Conservation (phyloP, 1,140 invertebrate genomes). For the Lepidurus apus region DNA sequence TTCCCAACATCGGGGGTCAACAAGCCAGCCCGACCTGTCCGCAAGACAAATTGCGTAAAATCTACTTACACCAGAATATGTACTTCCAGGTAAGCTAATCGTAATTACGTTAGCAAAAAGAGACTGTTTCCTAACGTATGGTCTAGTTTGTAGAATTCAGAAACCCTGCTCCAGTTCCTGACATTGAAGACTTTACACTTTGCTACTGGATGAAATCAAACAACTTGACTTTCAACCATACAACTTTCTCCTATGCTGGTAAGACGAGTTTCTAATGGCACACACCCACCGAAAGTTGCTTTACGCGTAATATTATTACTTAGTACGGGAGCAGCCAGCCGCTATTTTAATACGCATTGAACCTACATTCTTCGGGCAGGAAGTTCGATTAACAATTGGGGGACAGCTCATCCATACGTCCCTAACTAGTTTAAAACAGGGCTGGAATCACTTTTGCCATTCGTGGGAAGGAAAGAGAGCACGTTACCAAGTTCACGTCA, state of each 20-base stretch:
- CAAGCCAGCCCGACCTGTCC: background rate
- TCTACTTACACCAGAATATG: background rate
- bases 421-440: background rate
- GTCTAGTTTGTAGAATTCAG: constrained; percentile 28
- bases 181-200: constrained; percentile 30
- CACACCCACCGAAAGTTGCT: background rate
- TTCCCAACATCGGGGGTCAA: background rate
- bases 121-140: background rate
- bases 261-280: background rate
- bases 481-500: constrained; percentile 29
- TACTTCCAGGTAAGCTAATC: constrained; percentile 23
- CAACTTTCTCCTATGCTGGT: constrained; percentile 33
- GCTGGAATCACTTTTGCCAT: constrained; percentile 33
- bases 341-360: constrained; percentile 29
- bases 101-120: background rate
- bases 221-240: constrained; percentile 29
- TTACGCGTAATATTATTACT: background rate
- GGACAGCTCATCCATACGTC: constrained; percentile 26
- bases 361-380: constrained; percentile 25
- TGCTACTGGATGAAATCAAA: constrained; percentile 33
- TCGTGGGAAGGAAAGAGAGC: constrained; percentile 30
- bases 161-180: constrained; percentile 20
- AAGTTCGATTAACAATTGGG: constrained; percentile 11
- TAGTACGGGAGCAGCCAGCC: constrained; percentile 11
- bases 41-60: constrained; percentile 14